Conservation (phyloP, 1,140 invertebrate species). For the Medauroidea extradentata region DNA sequence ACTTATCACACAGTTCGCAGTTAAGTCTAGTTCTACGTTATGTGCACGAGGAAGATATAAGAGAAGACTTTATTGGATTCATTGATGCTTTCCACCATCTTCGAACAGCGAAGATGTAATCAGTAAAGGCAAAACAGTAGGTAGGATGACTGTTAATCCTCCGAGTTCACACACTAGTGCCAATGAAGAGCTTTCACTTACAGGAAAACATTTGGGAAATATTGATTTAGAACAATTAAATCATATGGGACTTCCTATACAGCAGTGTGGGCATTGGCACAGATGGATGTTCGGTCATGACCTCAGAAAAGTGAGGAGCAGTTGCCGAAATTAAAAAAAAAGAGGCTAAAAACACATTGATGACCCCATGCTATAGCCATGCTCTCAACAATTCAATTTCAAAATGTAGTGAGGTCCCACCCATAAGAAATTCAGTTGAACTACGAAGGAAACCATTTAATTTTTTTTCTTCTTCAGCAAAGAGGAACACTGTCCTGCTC, state of each 20-base stretch:
- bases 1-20: slow-evolving; percentile 23
- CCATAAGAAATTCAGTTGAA: slow-evolving; percentile 23
- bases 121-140: not conserved
- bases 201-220: slow-evolving; percentile 19
- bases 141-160: too few species aligned
- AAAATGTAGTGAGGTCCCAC: slow-evolving; percentile 3
- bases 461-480: slow-evolving; percentile 28
- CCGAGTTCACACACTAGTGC: not conserved
- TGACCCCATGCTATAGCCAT: too few species aligned
- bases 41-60: slow-evolving; percentile 15
- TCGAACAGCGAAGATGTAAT: not conserved
- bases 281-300: slow-evolving; percentile 29
- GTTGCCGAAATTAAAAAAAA: slow-evolving; percentile 19
- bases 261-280: slow-evolving; percentile 24
- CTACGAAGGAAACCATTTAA: slow-evolving; percentile 23
- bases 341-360: slow-evolving; percentile 23
- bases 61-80: slow-evolving; percentile 27
- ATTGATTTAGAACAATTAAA: slow-evolving; percentile 19
- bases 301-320: slow-evolving; percentile 23
- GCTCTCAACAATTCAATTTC: slow-evolving; percentile 22
- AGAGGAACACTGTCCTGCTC: slow-evolving; percentile 16
- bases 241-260: slow-evolving; percentile 21
- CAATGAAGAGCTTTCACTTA: slow-evolving; percentile 20
- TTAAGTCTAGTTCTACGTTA: slow-evolving; percentile 20
- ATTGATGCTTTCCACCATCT: slow-evolving; percentile 3